These are phyloP conservation scores for Mirounga angustirostris DNA, from an alignment of 2,113 vertebrate genomes.

Conservation along the genomic window DNA sequence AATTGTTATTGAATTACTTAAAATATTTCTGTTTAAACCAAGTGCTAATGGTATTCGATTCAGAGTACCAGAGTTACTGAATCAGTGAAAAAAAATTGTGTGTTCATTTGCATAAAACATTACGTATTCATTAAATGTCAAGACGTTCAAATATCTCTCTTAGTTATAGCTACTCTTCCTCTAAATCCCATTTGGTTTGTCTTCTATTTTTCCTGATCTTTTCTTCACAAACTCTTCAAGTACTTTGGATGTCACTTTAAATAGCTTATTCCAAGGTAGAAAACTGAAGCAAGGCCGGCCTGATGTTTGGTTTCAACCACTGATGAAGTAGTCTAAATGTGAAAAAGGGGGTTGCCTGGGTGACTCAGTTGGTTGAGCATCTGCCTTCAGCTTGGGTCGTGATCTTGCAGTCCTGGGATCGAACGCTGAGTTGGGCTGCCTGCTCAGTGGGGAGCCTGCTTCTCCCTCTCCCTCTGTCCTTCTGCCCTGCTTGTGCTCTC, in stretches of 20 bases:
- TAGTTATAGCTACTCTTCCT: constrained; percentile 35
- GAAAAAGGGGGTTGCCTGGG: not conserved
- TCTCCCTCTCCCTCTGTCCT: too few relatives aligned
- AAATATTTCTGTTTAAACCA: constrained; percentile 61
- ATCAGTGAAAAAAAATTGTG: not conserved
- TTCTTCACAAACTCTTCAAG: constrained; percentile 52
- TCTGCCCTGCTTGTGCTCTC: too few relatives aligned
- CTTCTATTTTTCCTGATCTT: not conserved
- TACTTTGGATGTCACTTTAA: constrained; percentile 37
- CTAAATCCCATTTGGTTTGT: constrained; percentile 12
- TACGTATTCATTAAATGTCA: constrained; percentile 61
- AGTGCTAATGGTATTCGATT: not conserved
- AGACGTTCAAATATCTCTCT: constrained; percentile 5
- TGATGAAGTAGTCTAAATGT: constrained; percentile 22
- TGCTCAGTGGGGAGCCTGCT: too few relatives aligned
- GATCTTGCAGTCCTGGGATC: too few relatives aligned
- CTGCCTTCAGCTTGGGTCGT: too few relatives aligned
- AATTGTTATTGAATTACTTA: constrained; percentile 20
- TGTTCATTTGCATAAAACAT: not conserved
- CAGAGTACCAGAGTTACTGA: not conserved
- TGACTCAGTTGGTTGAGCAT: too few relatives aligned
- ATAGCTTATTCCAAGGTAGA: constrained; percentile 31
- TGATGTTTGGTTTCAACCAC: constrained; percentile 28
- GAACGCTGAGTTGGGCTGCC: too few relatives aligned
- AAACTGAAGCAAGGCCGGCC: not conserved